Evolutionary conservation across 2,113 vertebrate genomes (phyloP).

Genomic region (Oncorhynchus keta): DNA sequence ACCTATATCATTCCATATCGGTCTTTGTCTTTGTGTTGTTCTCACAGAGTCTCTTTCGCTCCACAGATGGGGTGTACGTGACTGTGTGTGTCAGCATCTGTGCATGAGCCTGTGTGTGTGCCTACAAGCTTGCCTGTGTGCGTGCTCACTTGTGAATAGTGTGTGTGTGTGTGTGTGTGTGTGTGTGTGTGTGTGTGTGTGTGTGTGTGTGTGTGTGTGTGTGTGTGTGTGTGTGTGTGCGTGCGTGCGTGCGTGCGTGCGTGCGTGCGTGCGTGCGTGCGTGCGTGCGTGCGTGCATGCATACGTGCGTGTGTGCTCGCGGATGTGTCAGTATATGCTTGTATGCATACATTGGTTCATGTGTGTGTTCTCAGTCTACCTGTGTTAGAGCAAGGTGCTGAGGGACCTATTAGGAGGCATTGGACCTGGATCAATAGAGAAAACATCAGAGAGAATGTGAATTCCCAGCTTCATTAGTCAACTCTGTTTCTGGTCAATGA

Average conservation of each 20-base stretch:
- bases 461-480: conserved; percentile 61
- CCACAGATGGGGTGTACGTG: not conserved
- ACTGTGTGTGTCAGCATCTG: not conserved
- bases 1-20: not conserved
- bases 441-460: conserved; percentile 54
- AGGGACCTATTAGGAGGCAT: conserved; percentile 52
- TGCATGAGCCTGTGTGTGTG: not conserved
- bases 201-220: too few species aligned
- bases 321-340: not conserved
- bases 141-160: too few species aligned
- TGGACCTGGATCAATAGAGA: conserved; percentile 53
- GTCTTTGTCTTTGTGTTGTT: not conserved
- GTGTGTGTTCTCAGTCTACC: conserved; percentile 16
- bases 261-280: too few species aligned
- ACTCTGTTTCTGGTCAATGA: conserved; percentile 51
- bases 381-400: conserved; percentile 30
- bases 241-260: not conserved
- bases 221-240: too few species aligned
- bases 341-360: not conserved
- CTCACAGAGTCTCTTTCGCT: not conserved
- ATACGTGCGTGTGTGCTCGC: not conserved
- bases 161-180: too few species aligned
- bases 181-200: too few species aligned
- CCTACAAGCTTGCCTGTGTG: too few species aligned
- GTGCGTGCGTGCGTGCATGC: not conserved